A percentile compares a stretch with the other conserved stretches of the same genome.
phyloP scores from a whole-genome alignment of 2,113 vertebrate genomes.

The Cyanoderma ruficeps region DNA sequence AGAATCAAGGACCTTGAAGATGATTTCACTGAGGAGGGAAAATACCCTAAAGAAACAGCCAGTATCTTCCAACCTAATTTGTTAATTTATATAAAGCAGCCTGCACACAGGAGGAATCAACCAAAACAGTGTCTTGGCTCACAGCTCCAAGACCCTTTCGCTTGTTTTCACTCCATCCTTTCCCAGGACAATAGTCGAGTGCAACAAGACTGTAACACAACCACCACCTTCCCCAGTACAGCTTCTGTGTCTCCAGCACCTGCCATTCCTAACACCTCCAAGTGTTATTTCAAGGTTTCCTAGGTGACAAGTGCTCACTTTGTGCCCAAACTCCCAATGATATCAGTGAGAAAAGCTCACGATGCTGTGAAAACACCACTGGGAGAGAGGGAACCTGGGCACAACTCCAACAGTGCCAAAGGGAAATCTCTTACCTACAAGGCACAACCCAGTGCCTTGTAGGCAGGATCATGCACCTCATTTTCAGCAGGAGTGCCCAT shows the following conservation, averaged over 20 bases:
- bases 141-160: background rate
- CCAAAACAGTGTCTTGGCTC: background rate
- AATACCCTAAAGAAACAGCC: background rate
- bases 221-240: background rate
- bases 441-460: background rate
- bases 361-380: background rate
- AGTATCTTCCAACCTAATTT: background rate
- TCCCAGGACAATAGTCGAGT: background rate
- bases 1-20: background rate
- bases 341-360: accelerated
- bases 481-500: background rate
- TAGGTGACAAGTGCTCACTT: background rate
- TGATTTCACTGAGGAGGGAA: background rate
- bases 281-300: background rate
- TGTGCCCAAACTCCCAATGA: background rate
- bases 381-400: background rate
- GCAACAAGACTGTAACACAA: background rate
- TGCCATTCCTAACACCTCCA: background rate
- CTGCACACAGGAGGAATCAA: background rate
- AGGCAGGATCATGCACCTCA: background rate
- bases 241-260: background rate
- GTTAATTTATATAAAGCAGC: background rate
- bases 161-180: background rate
- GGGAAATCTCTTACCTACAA: background rate
- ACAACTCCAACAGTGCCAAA: background rate